These are phyloP conservation scores for Ispidina picta DNA, from an alignment of 2,797 vertebrate genomes.

Conservation along the genomic window DNA sequence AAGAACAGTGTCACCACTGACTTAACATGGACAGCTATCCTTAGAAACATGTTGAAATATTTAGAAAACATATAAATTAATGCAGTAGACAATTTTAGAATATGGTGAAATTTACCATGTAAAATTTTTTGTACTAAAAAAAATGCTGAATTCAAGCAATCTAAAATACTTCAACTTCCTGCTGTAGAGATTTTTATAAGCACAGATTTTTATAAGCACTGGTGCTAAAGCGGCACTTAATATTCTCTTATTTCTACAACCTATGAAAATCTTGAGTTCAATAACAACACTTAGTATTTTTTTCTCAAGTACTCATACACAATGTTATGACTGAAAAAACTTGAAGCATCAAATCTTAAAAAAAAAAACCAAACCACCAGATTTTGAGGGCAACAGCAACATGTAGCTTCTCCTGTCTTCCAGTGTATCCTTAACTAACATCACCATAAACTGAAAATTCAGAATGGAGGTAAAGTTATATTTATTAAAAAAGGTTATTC, in stretches of 20 bases:
- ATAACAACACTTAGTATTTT: not conserved
- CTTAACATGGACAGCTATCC: not conserved
- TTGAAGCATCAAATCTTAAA: not conserved
- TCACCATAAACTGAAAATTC: not conserved
- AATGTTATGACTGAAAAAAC: not conserved
- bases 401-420: not conserved
- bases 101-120: not conserved
- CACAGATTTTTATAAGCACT: not conserved
- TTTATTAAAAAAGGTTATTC: not conserved
- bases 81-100: not conserved
- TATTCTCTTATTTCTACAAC: not conserved
- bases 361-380: too few relatives aligned
- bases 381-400: not conserved
- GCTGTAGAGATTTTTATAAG: not conserved
- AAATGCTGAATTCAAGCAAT: not conserved
- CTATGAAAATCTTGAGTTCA: not conserved
- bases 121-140: not conserved
- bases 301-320: not conserved
- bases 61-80: fast-evolving
- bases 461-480: not conserved
- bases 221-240: not conserved
- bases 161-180: not conserved
- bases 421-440: not conserved
- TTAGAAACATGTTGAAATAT: not conserved
- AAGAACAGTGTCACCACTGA: not conserved